Conservation (phyloP, 2,797 vertebrate genomes). For the Chanos chanos region DNA sequence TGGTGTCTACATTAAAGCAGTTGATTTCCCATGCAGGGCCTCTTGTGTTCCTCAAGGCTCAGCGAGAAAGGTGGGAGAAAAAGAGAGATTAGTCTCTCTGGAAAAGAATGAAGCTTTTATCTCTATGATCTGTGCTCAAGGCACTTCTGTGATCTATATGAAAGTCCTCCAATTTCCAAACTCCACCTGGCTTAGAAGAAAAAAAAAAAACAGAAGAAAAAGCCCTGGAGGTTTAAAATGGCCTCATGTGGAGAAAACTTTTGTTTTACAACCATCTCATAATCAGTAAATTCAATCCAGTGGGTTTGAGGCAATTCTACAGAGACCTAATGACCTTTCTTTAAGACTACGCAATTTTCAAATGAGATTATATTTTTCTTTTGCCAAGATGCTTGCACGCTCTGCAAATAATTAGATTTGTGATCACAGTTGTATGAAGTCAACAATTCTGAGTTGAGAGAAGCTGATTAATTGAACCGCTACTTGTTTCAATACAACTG, state of each 20-base stretch:
- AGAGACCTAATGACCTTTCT: too few relatives aligned
- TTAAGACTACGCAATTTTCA: too few relatives aligned
- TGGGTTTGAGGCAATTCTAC: too few relatives aligned
- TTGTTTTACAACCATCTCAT: conserved; percentile 12
- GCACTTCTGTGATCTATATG: conserved; percentile 54
- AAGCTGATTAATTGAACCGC: neutral
- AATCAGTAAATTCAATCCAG: too few relatives aligned
- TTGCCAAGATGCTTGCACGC: too few relatives aligned
- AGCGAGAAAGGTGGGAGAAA: conserved; percentile 23
- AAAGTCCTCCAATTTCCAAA: conserved; percentile 56
- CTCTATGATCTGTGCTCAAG: conserved; percentile 52
- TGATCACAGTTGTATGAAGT: too few relatives aligned
- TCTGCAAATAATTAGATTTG: too few relatives aligned
- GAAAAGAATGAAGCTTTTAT: conserved; percentile 49
- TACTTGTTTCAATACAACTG: neutral
- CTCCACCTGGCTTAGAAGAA: conserved; percentile 49
- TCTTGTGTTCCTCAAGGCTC: conserved; percentile 4
- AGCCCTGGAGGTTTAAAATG: conserved; percentile 27
- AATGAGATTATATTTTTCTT: too few relatives aligned
- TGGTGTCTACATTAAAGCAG: conserved; percentile 19
- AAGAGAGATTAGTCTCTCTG: conserved; percentile 23
- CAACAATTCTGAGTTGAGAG: neutral
- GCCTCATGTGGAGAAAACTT: neutral
- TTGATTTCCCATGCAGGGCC: conserved; percentile 10
- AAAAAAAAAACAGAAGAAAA: conserved; percentile 37